phyloP scores from a whole-genome alignment of 2,113 vertebrate species.

The Hippocampus barbouri region DNA sequence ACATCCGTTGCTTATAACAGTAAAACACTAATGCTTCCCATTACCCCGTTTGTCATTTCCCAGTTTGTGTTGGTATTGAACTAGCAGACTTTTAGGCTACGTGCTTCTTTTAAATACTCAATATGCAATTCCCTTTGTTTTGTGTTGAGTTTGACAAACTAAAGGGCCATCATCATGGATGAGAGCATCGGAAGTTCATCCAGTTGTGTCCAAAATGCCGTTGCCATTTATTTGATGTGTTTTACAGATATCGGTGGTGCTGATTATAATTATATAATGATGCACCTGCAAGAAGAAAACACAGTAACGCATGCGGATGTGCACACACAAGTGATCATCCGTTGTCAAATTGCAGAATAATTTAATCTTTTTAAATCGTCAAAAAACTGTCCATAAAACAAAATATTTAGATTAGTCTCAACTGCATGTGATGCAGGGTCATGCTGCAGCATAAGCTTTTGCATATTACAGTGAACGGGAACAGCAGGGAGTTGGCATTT shows the following conservation, averaged over 20 bases:
- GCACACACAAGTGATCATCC: constrained; percentile 6
- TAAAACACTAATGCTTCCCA: no score
- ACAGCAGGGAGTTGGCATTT: constrained; percentile 25
- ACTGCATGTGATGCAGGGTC: constrained; percentile 2
- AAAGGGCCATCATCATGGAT: constrained; percentile 54
- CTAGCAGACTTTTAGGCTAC: no score
- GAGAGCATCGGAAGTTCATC: constrained; percentile 44
- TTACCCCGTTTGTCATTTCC: no score
- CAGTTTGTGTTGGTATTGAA: no score
- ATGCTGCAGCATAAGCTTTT: constrained; percentile 12
- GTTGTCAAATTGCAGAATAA: background rate
- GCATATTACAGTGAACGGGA: constrained; percentile 26
- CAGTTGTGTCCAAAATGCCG: constrained; percentile 48
- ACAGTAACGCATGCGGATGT: background rate
- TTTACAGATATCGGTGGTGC: constrained; percentile 35
- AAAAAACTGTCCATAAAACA: background rate
- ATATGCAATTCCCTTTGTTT: no score
- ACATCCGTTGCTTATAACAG: no score
- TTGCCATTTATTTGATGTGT: constrained; percentile 56
- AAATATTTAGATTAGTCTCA: constrained; percentile 7
- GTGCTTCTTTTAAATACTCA: no score
- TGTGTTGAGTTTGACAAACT: background rate
- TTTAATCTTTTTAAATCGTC: constrained; percentile 6
- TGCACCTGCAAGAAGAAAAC: constrained; percentile 28
- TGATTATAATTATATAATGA: constrained; percentile 39